phyloP scores from a whole-genome alignment of 2,797 vertebrate genomes.

The Alca torda region DNA sequence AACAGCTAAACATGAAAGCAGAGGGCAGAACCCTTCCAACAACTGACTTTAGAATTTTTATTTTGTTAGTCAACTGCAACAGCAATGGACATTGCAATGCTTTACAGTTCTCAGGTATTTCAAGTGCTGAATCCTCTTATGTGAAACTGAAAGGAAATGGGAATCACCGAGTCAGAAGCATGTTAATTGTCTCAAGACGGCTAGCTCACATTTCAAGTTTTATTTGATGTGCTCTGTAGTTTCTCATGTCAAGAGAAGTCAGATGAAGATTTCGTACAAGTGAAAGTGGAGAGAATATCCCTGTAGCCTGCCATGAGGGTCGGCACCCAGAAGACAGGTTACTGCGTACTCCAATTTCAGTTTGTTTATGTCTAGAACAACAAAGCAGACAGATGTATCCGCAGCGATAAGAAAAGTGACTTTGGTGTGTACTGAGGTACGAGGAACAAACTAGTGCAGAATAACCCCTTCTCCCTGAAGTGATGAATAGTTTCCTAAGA shows the following conservation, averaged over 20 bases:
- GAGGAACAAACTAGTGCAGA: neutral
- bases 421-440: neutral
- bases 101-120: slow-evolving; percentile 60
- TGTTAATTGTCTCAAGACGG: neutral
- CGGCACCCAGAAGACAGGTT: neutral
- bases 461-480: neutral
- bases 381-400: slow-evolving; percentile 21
- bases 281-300: neutral
- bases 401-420: neutral
- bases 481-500: neutral
- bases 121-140: slow-evolving; percentile 24
- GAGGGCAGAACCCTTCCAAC: slow-evolving; percentile 14
- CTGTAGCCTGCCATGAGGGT: neutral
- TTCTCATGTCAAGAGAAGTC: slow-evolving; percentile 10
- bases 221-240: neutral
- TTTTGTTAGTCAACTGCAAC: neutral
- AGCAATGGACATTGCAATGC: slow-evolving; percentile 3
- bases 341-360: neutral
- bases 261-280: neutral
- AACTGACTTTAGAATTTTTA: neutral
- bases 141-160: slow-evolving; percentile 13
- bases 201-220: neutral
- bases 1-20: neutral
- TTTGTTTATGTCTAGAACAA: slow-evolving; percentile 15
- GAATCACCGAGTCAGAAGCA: slow-evolving; percentile 27